Conservation (phyloP, 1,140 invertebrate genomes). For the Coenobita brevimanus region DNA sequence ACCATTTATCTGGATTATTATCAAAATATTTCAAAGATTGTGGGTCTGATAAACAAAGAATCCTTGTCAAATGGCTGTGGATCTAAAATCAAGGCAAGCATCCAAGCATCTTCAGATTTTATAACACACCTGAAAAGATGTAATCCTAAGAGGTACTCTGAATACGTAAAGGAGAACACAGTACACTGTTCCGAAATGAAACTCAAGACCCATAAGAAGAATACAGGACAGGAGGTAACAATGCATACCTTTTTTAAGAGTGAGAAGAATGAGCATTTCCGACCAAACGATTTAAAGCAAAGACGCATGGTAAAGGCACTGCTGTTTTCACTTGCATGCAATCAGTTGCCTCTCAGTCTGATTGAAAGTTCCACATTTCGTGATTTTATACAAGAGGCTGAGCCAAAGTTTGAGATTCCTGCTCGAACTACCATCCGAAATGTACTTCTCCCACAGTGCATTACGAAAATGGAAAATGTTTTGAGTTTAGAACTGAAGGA, state of each 20-base stretch:
- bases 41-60: conserved; percentile 13
- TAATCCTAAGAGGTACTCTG: conserved; percentile 4
- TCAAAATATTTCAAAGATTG: no score
- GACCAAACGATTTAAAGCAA: conserved; percentile 27
- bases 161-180: neutral
- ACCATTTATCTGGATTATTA: no score
- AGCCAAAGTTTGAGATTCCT: conserved; percentile 33
- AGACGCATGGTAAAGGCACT: conserved; percentile 28
- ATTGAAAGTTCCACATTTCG: conserved; percentile 33
- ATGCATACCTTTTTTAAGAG: conserved; percentile 7
- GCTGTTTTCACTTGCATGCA: conserved; percentile 33
- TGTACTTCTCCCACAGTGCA: conserved; percentile 35
- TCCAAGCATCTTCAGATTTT: no score
- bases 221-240: neutral
- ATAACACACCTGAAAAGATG: no score
- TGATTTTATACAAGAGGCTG: conserved; percentile 7
- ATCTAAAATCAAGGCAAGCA: no score
- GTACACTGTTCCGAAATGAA: no score
- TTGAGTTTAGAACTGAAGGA: conserved; percentile 28
- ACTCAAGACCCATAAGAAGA: no score
- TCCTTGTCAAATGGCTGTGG: neutral
- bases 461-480: conserved; percentile 12
- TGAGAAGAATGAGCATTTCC: conserved; percentile 18
- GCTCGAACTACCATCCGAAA: conserved; percentile 29
- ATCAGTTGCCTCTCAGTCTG: conserved; percentile 31